A percentile compares a stretch with the other conserved stretches of the same genome.
Evolutionary conservation across 2,888 invertebrate genomes (phyloP).

Genomic region (Acanthosepion esculentum): DNA sequence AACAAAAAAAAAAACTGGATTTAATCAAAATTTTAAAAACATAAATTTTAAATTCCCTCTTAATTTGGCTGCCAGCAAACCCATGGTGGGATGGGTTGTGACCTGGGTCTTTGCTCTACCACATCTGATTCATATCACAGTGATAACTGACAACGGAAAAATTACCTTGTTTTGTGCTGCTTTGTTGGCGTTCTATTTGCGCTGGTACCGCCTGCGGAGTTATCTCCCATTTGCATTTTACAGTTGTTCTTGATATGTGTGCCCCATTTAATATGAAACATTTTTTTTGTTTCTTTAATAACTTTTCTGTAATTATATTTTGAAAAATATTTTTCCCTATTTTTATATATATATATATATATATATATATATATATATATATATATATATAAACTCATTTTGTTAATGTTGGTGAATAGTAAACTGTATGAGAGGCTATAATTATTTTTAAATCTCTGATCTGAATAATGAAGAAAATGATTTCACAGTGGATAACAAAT

Average conservation of each 20-base stretch:
- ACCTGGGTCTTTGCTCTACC: neutral
- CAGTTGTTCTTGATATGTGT: neutral
- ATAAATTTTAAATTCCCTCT: neutral
- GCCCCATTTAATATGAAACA: neutral
- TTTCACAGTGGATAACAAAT: neutral
- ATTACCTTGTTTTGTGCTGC: neutral
- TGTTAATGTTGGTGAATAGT: neutral
- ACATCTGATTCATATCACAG: conserved; percentile 6
- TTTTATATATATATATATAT: neutral
- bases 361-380: too few species aligned
- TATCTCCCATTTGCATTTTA: conserved; percentile 2
- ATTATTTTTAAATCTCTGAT: neutral
- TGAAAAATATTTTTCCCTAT: neutral
- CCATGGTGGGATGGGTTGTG: neutral
- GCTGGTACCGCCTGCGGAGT: neutral
- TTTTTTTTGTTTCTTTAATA: neutral
- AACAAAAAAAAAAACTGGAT: neutral
- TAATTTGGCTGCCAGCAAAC: neutral
- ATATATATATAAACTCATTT: too few species aligned
- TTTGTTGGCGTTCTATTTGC: conserved; percentile 21
- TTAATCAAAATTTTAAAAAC: neutral
- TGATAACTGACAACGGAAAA: conserved; percentile 21
- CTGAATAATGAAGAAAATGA: neutral
- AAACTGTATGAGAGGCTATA: neutral
- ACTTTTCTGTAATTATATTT: neutral